Base-by-base conservation (phyloP, 2,113 vertebrate species). In the Delphinus delphis region DNA sequence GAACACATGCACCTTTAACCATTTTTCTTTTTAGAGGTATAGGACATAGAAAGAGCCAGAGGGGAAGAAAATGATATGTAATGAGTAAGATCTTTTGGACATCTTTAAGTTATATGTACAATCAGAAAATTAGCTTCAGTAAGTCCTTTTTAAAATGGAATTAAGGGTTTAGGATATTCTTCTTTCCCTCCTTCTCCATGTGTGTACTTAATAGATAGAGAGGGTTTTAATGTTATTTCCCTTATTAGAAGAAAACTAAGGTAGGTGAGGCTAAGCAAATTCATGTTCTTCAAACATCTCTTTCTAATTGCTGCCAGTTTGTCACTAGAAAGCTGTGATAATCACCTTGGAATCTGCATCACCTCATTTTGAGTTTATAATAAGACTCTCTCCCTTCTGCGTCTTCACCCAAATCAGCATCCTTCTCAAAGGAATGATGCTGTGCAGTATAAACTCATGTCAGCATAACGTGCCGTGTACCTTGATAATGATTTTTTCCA, bases 311-410 rank as follows among this genome's bases (percentile, higher is more conserved):
- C 77, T 89, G 53, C 77, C 62, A 38, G 0, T 95, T 94, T 86
- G 85, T 87, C 73, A 33, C 67, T 85, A n/a, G 79, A 62, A 86
- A 80, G 44, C 83, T n/a, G 9, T 50, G 73, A 15, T 44, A 28
- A 14, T 95, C 88, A 85, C 91, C 85, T 86, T 80, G 74, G 89
- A 95, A 79, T 91, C 80, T 87, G 28, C 47, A 41, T 83, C 55
- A 6, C 44, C 76, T 95, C 31, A 14, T 93, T 97, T 73, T 76
- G 44, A 47, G 60, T 94, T 97, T 95, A 47, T 86, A 33, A 3
- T 67, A 53, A 81, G 60, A 53, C n/a, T 65, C 28, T 44, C 26
- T 90, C 58, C 67, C 31, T 50, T 92, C 26, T 88, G 67, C 81
- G 85, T 33, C 70, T 73, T 70, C 67, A n/a, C 44, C 81, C 58